Percentiles rank a stretch among this genome's conserved stretches.
Evolutionary conservation across 1,140 invertebrate species (phyloP).

Genomic region (Rhizoglyphus robini): DNA sequence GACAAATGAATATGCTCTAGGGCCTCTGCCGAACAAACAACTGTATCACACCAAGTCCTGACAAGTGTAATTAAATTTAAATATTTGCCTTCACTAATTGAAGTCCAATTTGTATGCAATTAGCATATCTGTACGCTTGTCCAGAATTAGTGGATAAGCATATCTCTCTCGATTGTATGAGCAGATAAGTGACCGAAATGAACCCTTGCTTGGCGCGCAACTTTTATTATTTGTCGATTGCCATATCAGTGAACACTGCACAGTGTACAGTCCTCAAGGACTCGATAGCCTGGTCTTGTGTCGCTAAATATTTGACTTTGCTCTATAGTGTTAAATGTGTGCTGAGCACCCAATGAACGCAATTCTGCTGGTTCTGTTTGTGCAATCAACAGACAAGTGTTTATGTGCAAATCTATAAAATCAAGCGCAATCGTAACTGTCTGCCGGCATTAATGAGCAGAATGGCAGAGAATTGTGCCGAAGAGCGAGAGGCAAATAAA

Average conservation of each 20-base stretch:
- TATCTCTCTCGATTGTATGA: too few species aligned
- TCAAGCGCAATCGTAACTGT: neutral
- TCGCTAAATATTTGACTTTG: too few species aligned
- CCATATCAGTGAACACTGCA: too few species aligned
- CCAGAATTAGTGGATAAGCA: too few species aligned
- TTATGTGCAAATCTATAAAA: slow-evolving; percentile 7
- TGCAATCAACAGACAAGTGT: slow-evolving; percentile 9
- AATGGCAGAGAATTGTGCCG: too few species aligned
- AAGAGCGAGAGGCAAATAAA: too few species aligned
- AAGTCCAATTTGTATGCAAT: neutral
- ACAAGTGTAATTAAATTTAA: slow-evolving; percentile 12
- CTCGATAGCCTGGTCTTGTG: too few species aligned
- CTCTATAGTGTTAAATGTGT: neutral
- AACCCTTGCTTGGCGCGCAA: too few species aligned
- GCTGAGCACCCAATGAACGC: too few species aligned
- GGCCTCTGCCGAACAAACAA: neutral
- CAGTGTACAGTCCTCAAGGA: too few species aligned
- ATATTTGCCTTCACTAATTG: slow-evolving; percentile 8
- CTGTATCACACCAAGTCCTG: neutral
- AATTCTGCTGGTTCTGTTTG: neutral
- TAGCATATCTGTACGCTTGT: neutral
- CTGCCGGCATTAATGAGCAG: neutral
- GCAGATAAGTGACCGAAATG: too few species aligned
- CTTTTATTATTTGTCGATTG: too few species aligned
- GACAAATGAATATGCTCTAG: neutral